Base-by-base conservation (phyloP, 1,140 invertebrate genomes). In the Thalassaphorura encarpata region DNA sequence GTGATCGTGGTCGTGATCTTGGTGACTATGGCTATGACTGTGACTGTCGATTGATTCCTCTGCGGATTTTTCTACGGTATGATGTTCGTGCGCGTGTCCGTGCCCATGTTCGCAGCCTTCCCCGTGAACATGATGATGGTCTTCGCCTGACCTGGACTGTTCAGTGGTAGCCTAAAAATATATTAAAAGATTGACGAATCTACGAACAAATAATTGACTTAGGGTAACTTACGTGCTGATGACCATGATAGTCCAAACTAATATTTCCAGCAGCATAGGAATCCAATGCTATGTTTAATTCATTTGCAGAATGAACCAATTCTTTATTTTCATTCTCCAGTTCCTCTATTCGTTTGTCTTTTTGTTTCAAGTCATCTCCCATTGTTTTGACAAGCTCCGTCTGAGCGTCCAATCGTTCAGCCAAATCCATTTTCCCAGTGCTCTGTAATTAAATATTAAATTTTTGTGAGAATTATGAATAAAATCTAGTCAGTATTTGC, bases 361-460 rank as follows among this genome's bases (percentile, higher is more conserved):
- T 50, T 41, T 31, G 3, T 11, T 24, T 13, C 11, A 54, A 29
- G 11, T 2, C 27, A 8, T 21, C 4, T 54, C 42, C 29, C 4
- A 41, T 21, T 39, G 50, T 46, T 40, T 50, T 54, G 23, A 2
- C 42, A 28, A 23, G 26, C 39, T 63, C 61, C n/a, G 33, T 21
- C 33, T 63, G 56, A 18, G 56, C 43, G 40, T 56, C 57, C 2
- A 63, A 29, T 23, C 55, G 15, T 21, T 33, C 57, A 8, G 61
- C 61, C 21, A 63, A 50, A 2, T 52, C 57, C 56, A 63, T 60
- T 60, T 63, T 63, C 4, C 55, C 50, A 29, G 59, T 45, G 21
- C 50, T 59, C 61, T 63, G 31, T 26, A 56, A 8, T 43, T n/a
- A 40, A 24, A 50, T 54, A 39, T 13, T 15, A 36, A 51, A 51